Percentiles rank a stretch among this genome's conserved stretches.
Evolutionary conservation across 2,888 invertebrate genomes (phyloP).

Genomic region (Cryptus viduatorius): DNA sequence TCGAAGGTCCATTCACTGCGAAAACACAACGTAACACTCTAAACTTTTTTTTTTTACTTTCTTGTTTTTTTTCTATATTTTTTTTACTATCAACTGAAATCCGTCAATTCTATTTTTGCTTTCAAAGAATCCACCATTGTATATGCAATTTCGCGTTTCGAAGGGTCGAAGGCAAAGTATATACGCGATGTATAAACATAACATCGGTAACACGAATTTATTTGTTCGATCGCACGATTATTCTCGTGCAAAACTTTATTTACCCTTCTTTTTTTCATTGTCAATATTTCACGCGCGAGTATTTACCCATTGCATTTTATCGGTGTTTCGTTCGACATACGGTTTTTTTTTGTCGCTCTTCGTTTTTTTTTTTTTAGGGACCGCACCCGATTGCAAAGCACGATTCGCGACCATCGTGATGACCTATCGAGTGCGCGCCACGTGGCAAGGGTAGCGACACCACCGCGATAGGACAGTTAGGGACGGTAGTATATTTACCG

Average conservation of each 20-base stretch:
- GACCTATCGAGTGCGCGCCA: conserved; percentile 11
- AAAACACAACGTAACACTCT: too few species aligned
- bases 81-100: too few species aligned
- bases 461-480: not conserved
- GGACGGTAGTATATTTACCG: too few species aligned
- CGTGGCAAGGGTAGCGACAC: conserved; percentile 23
- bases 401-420: conserved; percentile 31
- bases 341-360: not conserved
- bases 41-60: not conserved
- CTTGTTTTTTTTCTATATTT: not conserved
- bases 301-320: conserved; percentile 5
- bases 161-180: too few species aligned
- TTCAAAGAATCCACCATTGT: too few species aligned
- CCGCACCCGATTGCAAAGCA: conserved; percentile 18
- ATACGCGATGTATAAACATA: too few species aligned
- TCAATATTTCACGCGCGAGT: conserved; percentile 31
- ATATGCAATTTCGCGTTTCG: too few species aligned
- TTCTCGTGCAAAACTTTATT: not conserved
- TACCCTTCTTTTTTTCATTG: not conserved
- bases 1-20: not conserved
- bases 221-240: not conserved
- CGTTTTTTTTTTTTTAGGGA: conserved; percentile 6
- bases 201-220: not conserved
- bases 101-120: too few species aligned
- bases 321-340: not conserved